Percentiles rank a stretch among this genome's conserved stretches.
Conservation (phyloP, 2,797 vertebrate genomes). For the Fistularia tabacaria region DNA sequence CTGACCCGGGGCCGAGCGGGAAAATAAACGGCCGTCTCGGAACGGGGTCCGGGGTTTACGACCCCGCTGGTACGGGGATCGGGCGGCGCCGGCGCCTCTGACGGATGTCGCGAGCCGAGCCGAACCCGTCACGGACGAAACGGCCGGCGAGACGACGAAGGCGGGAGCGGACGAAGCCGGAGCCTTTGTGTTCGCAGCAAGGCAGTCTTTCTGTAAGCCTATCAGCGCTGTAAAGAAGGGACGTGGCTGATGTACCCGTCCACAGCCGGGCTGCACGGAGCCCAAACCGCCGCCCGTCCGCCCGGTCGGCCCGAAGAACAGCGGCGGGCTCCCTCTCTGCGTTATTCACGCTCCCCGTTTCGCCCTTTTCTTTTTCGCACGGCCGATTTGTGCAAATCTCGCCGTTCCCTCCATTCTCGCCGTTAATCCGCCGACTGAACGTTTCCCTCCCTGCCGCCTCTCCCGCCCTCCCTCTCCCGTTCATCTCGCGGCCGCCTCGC, state of each 20-base stretch:
- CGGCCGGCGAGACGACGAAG: not conserved
- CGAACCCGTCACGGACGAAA: too few species aligned
- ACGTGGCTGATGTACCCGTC: conserved; percentile 6
- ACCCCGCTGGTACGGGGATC: too few species aligned
- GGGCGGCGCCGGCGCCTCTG: too few species aligned
- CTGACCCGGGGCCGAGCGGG: too few species aligned
- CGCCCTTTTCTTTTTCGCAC: conserved; percentile 26
- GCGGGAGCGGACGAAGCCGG: not conserved
- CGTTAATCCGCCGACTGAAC: not conserved
- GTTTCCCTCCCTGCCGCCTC: not conserved
- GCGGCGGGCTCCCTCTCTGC: conserved; percentile 25
- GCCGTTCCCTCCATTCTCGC: conserved; percentile 1
- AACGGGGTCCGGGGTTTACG: too few species aligned
- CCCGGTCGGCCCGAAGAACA: conserved; percentile 11
- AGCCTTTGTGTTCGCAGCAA: conserved; percentile 14
- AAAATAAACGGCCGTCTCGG: too few species aligned
- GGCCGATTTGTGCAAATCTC: conserved; percentile 29
- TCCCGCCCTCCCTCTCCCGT: conserved; percentile 13
- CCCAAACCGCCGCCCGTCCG: conserved; percentile 10
- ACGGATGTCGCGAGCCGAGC: too few species aligned
- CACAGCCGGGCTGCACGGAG: conserved; percentile 7
- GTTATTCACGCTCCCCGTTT: conserved; percentile 48
- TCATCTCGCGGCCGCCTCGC: conserved; percentile 33
- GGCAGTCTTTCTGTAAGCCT: conserved; percentile 14
- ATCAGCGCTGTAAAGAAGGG: conserved; percentile 36